phyloP scores from a whole-genome alignment of 2,888 invertebrate species.

The Cataglyphis albicans region DNA sequence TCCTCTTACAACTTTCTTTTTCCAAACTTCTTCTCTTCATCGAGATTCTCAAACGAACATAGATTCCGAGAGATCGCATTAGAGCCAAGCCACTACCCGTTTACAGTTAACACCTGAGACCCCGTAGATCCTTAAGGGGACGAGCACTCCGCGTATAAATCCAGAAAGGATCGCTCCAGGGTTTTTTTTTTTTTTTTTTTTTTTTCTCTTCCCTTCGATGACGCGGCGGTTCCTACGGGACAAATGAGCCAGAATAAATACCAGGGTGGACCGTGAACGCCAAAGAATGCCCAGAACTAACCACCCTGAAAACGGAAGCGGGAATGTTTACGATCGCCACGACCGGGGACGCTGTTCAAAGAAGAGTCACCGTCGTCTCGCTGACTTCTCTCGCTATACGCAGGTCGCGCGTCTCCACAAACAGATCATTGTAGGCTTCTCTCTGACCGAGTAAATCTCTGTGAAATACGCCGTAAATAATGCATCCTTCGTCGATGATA shows the following conservation, averaged over 20 bases:
- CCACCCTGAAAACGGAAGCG: constrained; percentile 74
- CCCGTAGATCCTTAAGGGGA: constrained; percentile 50
- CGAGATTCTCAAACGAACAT: constrained; percentile 48
- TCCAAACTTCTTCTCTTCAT: constrained; percentile 8
- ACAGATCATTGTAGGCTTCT: constrained; percentile 62
- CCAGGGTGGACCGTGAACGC: constrained; percentile 68
- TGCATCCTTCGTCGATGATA: not conserved
- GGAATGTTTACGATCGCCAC: constrained; percentile 69
- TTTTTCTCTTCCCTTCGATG: constrained; percentile 50
- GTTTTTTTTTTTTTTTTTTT: not conserved
- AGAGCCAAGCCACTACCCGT: constrained; percentile 62
- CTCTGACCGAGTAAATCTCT: constrained; percentile 41
- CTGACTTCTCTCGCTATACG: constrained; percentile 68
- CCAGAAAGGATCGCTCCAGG: constrained; percentile 57
- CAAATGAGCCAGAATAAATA: constrained; percentile 78
- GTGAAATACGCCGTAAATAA: constrained; percentile 39
- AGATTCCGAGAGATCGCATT: constrained; percentile 61
- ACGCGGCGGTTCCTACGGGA: constrained; percentile 72
- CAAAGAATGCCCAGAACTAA: constrained; percentile 73
- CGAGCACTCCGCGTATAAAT: constrained; percentile 39
- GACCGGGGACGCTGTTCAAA: constrained; percentile 47
- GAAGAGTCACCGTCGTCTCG: constrained; percentile 55
- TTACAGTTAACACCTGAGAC: constrained; percentile 80
- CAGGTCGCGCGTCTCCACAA: constrained; percentile 61
- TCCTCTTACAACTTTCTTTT: not conserved